Base-by-base conservation (phyloP, 1,140 invertebrate species). In the Euborellia annulipes region DNA sequence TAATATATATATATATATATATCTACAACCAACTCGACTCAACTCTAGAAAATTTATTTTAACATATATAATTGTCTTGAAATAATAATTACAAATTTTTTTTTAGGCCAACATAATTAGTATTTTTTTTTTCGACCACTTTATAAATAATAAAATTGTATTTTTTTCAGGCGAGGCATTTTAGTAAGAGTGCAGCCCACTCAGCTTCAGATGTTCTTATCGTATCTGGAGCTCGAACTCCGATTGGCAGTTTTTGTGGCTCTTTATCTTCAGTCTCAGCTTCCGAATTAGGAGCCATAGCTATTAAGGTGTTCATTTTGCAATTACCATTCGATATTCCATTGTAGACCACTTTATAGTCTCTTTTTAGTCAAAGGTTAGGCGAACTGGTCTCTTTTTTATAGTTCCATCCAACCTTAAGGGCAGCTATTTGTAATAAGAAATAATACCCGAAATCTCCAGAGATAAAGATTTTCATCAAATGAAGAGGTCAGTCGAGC, bases 141-240 rank as follows among this genome's bases (percentile, higher is more conserved):
- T n/a, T n/a, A n/a, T n/a, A n/a, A n/a, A n/a, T n/a, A n/a, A n/a
- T n/a, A n/a, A n/a, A n/a, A n/a, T n/a, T n/a, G n/a, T n/a, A n/a
- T n/a, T n/a, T n/a, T n/a, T n/a, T n/a, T n/a, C n/a, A n/a, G n/a
- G n/a, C n/a, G n/a, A n/a, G n/a, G n/a, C n/a, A n/a, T n/a, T n/a
- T n/a, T n/a, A n/a, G n/a, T n/a, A n/a, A n/a, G n/a, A n/a, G n/a
- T n/a, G n/a, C n/a, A n/a, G n/a, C n/a, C n/a, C n/a, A n/a, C n/a
- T n/a, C n/a, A n/a, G n/a, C n/a, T n/a, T n/a, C n/a, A n/a, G 89
- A 93, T 62, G 88, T 92, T 17, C 79, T 93, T 18, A 88, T 96
- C 57, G 73, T 90, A 18, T 84, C 85, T 50, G 88, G 84, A 22
- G 84, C 80, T 2, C 74, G 96, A 52, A 99, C 96, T 34, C 95